Conservation (phyloP, 2,888 invertebrate genomes). For the Eurytoma californica region DNA sequence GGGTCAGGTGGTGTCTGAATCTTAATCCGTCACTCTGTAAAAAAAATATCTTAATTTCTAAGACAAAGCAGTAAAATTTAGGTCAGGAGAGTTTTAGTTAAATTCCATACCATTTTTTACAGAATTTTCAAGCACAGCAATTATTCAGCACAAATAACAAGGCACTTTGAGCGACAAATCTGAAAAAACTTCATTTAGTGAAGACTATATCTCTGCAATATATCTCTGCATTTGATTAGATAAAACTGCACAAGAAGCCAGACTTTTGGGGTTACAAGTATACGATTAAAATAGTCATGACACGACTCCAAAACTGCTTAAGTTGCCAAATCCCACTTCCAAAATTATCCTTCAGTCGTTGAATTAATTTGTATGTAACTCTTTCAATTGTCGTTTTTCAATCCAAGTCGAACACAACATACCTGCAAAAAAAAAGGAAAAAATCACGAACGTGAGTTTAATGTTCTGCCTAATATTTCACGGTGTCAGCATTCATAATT, state of each 20-base stretch:
- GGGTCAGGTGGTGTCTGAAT: conserved; percentile 65
- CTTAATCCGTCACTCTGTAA: conserved; percentile 67
- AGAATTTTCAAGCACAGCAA: neutral
- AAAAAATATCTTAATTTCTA: neutral
- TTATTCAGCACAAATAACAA: neutral
- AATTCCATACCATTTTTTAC: conserved; percentile 24
- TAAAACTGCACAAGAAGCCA: neutral
- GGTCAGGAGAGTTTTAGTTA: neutral
- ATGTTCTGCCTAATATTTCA: too few relatives aligned
- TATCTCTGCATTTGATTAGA: conserved; percentile 17
- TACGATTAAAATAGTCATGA: neutral
- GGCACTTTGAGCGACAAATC: conserved; percentile 17
- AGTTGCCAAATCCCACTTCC: too few relatives aligned
- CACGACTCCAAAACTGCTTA: too few relatives aligned
- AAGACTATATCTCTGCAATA: conserved; percentile 9
- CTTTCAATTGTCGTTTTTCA: too few relatives aligned
- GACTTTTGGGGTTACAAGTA: conserved; percentile 1
- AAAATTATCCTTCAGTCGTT: too few relatives aligned
- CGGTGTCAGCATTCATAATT: too few relatives aligned
- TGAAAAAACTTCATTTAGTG: conserved; percentile 18
- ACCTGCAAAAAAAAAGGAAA: too few relatives aligned
- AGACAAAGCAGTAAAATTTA: neutral
- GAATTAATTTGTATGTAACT: too few relatives aligned
- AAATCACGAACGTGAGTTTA: too few relatives aligned
- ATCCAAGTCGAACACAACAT: too few relatives aligned